Base-by-base conservation (phyloP, 2,888 invertebrate genomes). In the Ryuthela nishihirai region DNA sequence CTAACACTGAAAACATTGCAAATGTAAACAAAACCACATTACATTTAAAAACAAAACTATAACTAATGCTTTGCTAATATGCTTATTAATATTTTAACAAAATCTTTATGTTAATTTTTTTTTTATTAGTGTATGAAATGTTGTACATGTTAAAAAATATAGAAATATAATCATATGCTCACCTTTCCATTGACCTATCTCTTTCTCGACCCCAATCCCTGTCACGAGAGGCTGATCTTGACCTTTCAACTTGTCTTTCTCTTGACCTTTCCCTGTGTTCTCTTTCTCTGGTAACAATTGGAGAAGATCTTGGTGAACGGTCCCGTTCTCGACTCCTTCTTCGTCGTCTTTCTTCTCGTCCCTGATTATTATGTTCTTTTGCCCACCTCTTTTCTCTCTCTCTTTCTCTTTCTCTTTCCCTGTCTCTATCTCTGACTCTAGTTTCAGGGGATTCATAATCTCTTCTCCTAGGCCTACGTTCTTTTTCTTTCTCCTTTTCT, bases 181-280 rank as follows among this genome's bases (percentile, higher is more conserved):
- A 65, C 65, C 55, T 64, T 44, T 68, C 68, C 17, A 64, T 49
- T 15, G 54, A 40, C 15, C 58, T 49, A 20, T 68, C 67, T 40
- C 69, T 63, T 39, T 67, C 65, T 21, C 66, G 68, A 36, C 42
- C 56, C 62, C 72, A 71, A 47, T 70, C 66, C 42, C 42, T 61
- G 25, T 72, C 73, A 56, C 71, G 50, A 2, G 68, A 67, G 49
- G 67, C 55, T n/a, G 69, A 69, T 61, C 68, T 67, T 40, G 65
- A 70, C 66, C 69, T 69, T 68, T 72, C 76, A 62, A 74, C 76
- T 74, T 75, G 82, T 78, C 74, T 81, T 69, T 73, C 79, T 21
- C 69, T 67, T 15, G 60, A 52, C 26, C 49, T 36, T 0, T 62
- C 62, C 23, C 56, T 42, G 4, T 54, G 54, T 9, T 46, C 52